phyloP scores from a whole-genome alignment of 1,140 invertebrate species.

The Calephelis virginiensis region DNA sequence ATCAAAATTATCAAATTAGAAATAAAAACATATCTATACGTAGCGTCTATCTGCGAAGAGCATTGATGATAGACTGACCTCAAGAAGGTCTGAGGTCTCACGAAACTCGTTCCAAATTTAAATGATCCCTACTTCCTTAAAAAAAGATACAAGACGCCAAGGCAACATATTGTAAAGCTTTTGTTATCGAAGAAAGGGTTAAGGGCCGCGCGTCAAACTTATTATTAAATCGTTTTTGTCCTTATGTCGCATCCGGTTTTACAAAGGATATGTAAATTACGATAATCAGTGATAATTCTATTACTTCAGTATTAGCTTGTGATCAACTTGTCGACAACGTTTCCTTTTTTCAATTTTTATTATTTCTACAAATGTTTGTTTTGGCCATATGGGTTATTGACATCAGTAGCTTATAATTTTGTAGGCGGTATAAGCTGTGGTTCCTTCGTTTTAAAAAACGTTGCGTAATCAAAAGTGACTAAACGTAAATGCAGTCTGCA shows the following conservation, averaged over 20 bases:
- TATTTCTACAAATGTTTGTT: slow-evolving; percentile 54
- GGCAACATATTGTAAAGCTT: slow-evolving; percentile 73
- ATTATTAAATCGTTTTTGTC: slow-evolving; percentile 78
- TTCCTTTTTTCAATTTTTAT: slow-evolving; percentile 42
- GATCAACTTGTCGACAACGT: slow-evolving; percentile 63
- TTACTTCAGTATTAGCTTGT: slow-evolving; percentile 66
- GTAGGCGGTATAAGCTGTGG: slow-evolving; percentile 5
- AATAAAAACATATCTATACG: neutral
- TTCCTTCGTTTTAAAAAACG: slow-evolving; percentile 9
- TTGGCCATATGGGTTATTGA: slow-evolving; percentile 54
- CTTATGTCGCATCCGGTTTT: slow-evolving; percentile 70
- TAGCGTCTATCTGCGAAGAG: slow-evolving; percentile 46
- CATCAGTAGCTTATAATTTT: slow-evolving; percentile 11
- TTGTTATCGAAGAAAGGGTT: slow-evolving; percentile 72
- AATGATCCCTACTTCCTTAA: slow-evolving; percentile 69
- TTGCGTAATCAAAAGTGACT: slow-evolving; percentile 18
- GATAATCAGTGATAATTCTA: slow-evolving; percentile 76
- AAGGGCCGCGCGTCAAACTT: slow-evolving; percentile 65
- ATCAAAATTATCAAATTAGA: neutral
- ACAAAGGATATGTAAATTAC: slow-evolving; percentile 75
- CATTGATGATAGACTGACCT: slow-evolving; percentile 62
- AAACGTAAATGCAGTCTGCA: slow-evolving; percentile 33
- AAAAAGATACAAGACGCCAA: slow-evolving; percentile 57
- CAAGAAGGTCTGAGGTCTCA: slow-evolving; percentile 39
- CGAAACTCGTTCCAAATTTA: slow-evolving; percentile 69